Percentiles rank a stretch among this genome's conserved stretches.
Conservation (phyloP, 2,888 invertebrate genomes). For the Choreutis nemorana region DNA sequence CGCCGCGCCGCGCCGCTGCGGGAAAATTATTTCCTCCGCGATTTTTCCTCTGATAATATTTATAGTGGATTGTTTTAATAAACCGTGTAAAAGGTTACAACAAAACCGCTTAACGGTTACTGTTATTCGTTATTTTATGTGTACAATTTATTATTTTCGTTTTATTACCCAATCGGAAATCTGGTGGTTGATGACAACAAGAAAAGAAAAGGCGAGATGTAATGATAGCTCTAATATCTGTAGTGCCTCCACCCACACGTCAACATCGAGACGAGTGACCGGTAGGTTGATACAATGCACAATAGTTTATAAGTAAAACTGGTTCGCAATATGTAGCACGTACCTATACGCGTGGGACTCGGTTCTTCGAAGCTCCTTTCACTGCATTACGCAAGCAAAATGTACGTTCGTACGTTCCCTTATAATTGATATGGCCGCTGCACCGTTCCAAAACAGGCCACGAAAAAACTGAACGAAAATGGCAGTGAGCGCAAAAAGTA, state of each 20-base stretch:
- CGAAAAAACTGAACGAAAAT: slow-evolving; percentile 27
- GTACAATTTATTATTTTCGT: not conserved
- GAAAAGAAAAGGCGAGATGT: no score
- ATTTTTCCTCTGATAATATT: slow-evolving; percentile 13
- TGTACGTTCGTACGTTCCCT: slow-evolving; percentile 33
- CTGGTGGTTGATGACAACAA: no score
- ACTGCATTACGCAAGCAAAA: slow-evolving; percentile 34
- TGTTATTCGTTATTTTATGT: no score
- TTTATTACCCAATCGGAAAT: not conserved
- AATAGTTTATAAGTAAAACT: not conserved
- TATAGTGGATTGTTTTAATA: no score
- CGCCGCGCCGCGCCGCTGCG: slow-evolving; percentile 12
- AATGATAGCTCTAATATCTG: no score
- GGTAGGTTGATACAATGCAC: not conserved
- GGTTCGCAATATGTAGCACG: no score
- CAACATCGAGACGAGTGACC: not conserved
- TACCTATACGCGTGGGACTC: slow-evolving; percentile 23
- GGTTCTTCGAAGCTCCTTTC: slow-evolving; percentile 22
- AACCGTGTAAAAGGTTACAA: no score
- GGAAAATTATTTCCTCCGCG: slow-evolving; percentile 16
- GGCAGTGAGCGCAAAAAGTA: slow-evolving; percentile 29
- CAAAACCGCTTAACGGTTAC: no score
- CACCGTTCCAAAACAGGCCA: slow-evolving; percentile 24
- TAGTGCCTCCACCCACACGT: not conserved
- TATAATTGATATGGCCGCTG: slow-evolving; percentile 37